Conservation (phyloP, 2,797 vertebrate genomes). For the Erpetoichthys calabaricus region DNA sequence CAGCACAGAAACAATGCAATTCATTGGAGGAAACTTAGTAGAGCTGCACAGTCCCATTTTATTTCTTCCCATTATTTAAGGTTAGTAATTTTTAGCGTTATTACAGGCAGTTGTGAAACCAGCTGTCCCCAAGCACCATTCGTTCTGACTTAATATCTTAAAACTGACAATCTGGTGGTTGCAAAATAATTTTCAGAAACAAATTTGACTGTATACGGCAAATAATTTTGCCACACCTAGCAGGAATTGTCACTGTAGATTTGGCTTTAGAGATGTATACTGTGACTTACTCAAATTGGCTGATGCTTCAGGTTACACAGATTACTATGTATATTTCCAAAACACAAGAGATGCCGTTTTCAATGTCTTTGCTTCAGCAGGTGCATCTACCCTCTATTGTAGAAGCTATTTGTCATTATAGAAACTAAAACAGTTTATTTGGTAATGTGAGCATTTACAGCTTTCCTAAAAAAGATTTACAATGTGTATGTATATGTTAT, state of each 20-base stretch:
- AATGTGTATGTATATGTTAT: no score
- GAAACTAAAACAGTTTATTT: no score
- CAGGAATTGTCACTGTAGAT: conserved; percentile 34
- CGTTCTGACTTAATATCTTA: conserved; percentile 51
- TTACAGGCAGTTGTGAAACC: conserved; percentile 62
- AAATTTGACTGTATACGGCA: conserved; percentile 47
- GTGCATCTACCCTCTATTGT: no score
- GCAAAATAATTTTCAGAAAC: conserved; percentile 41
- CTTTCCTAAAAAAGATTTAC: no score
- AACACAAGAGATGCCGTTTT: no score
- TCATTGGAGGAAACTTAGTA: conserved; percentile 64
- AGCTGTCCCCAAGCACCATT: conserved; percentile 56
- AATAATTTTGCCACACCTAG: conserved; percentile 25
- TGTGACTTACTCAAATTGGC: conserved; percentile 4
- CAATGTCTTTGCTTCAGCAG: no score
- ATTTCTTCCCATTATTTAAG: conserved; percentile 45
- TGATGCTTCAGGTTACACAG: no score
- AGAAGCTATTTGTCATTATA: no score
- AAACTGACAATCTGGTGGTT: conserved; percentile 49
- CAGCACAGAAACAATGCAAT: conserved; percentile 76
- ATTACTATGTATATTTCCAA: no score
- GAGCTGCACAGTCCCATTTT: conserved; percentile 45
- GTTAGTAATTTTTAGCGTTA: conserved; percentile 44
- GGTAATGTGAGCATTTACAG: no score
- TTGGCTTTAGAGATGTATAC: conserved; percentile 9